Evolutionary conservation across 37 sponge, comb jelly and placozoan species (phyloP).

Genomic region (Halichondria panicea): DNA sequence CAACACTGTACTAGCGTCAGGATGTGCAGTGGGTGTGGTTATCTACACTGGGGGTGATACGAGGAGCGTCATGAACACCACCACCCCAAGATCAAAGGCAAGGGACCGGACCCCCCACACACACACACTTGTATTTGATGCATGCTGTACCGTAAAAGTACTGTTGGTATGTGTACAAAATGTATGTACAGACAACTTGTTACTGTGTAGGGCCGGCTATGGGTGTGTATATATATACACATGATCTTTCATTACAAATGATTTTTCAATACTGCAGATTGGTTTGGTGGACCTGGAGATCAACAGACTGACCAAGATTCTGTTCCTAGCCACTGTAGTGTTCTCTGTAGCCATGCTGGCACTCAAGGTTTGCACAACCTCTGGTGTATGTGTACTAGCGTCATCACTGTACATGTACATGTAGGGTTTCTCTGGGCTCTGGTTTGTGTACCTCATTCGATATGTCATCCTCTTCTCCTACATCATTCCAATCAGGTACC

Average conservation of each 20-base stretch:
- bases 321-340: constrained; percentile 74
- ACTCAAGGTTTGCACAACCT: constrained; percentile 53
- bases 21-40: background rate
- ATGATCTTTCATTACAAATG: background rate
- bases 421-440: constrained; percentile 67
- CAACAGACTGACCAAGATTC: constrained; percentile 89
- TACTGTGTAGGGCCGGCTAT: background rate
- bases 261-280: constrained; percentile 39
- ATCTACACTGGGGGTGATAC: background rate
- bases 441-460: constrained; percentile 84
- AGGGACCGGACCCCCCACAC: background rate
- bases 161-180: too few relatives aligned
- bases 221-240: background rate
- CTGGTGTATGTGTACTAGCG: background rate
- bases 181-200: too few relatives aligned
- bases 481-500: constrained; percentile 95
- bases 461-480: constrained; percentile 92
- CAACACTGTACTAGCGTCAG: constrained; percentile 91
- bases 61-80: constrained; percentile 85
- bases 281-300: constrained; percentile 90
- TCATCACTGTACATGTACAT: background rate
- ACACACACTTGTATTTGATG: too few relatives aligned
- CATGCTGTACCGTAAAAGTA: too few relatives aligned
- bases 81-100: constrained; percentile 78
- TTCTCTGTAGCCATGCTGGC: constrained; percentile 65